phyloP scores from a whole-genome alignment of 2,797 vertebrate species.

The Trachops cirrhosus region DNA sequence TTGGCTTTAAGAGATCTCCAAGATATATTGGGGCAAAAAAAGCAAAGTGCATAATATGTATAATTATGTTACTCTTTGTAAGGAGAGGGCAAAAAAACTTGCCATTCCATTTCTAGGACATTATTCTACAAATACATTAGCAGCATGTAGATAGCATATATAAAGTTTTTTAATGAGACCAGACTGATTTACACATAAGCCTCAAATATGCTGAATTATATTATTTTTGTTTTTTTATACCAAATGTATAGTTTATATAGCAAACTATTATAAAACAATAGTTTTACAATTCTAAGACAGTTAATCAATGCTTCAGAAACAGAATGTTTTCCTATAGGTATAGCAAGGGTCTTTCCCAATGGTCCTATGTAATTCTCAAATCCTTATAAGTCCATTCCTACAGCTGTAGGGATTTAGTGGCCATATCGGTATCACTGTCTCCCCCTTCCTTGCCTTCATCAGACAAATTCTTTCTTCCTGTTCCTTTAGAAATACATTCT shows the following conservation, averaged over 20 bases:
- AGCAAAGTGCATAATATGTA: not conserved
- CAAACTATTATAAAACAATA: constrained; percentile 30
- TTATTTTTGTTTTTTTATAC: not conserved
- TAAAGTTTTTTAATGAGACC: not conserved
- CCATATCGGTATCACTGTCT: not conserved
- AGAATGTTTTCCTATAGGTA: not conserved
- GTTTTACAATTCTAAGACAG: constrained; percentile 18
- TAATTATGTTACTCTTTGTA: not conserved
- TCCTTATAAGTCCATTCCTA: not conserved
- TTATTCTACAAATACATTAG: constrained; percentile 8
- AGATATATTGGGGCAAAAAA: not conserved
- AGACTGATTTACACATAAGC: not conserved
- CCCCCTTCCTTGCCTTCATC: not conserved
- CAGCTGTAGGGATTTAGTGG: not conserved
- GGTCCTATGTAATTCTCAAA: not conserved
- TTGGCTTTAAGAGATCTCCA: constrained; percentile 14
- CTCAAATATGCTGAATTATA: constrained; percentile 9
- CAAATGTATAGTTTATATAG: not conserved
- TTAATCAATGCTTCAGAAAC: constrained; percentile 33
- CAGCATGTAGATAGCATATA: not conserved
- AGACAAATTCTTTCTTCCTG: not conserved
- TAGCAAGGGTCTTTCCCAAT: not conserved
- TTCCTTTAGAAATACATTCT: constrained; percentile 17
- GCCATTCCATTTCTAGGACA: constrained; percentile 4
- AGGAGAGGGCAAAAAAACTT: not conserved